Conservation (phyloP, 2,888 invertebrate species). For the Ashinkailepas kermadecensis region DNA sequence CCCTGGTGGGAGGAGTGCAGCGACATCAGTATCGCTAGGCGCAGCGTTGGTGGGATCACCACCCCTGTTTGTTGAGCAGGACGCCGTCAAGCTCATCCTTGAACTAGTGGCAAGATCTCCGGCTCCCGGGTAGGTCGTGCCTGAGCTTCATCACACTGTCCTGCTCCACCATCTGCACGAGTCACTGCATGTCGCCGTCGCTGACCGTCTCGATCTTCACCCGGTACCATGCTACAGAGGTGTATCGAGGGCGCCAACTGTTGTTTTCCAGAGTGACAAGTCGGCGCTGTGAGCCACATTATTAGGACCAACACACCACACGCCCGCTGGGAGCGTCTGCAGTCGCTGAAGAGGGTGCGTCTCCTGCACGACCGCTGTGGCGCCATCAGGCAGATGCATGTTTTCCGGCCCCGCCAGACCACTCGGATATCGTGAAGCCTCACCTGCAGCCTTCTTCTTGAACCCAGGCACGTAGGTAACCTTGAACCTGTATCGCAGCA, state of each 20-base stretch:
- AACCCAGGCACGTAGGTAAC: slow-evolving; percentile 6
- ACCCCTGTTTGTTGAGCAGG: neutral
- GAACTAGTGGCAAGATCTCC: neutral
- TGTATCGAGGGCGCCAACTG: neutral
- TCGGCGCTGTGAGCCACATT: neutral
- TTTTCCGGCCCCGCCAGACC: neutral
- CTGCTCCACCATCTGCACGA: neutral
- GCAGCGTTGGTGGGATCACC: neutral
- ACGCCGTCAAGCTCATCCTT: neutral
- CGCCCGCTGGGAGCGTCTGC: neutral
- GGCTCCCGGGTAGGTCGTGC: neutral
- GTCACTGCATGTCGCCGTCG: neutral
- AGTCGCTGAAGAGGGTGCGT: neutral
- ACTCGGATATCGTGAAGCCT: slow-evolving; percentile 21
- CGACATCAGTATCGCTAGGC: neutral
- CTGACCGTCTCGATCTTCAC: slow-evolving; percentile 11
- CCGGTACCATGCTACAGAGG: slow-evolving; percentile 17
- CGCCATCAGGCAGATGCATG: neutral
- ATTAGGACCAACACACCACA: neutral
- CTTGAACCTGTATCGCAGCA: slow-evolving; percentile 25
- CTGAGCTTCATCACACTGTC: neutral
- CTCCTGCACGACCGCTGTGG: neutral
- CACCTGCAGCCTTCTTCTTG: slow-evolving; percentile 17
- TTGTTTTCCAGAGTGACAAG: neutral
- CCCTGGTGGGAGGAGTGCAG: neutral